Base-by-base conservation (phyloP, 2,113 vertebrate genomes). In the Romanogobio albipinnatus region DNA sequence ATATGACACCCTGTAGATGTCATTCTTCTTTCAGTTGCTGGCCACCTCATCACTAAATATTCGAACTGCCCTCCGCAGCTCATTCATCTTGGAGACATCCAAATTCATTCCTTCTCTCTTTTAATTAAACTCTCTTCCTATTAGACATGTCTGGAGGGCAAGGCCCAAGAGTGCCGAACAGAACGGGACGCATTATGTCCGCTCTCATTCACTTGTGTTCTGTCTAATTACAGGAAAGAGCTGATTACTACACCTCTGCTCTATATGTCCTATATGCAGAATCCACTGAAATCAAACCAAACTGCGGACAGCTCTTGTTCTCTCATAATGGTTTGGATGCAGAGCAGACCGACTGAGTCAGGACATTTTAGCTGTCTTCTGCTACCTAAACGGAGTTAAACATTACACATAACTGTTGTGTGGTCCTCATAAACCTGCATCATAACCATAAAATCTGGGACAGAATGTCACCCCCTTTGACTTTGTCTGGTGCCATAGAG, bases 61-160 rank as follows among this genome's bases (percentile, higher is more conserved):
- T 64, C 36, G 9, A 36, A 43, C 58, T 29, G 9, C 24, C 59
- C 79, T 53, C 51, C 0, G 14, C 43, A 26, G 77, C 39, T 87
- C 36, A 33, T 87, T 78, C 39, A 66, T 80, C 74, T 66, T n/a
- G 3, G 29, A 76, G 39, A 68, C 61, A 33, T 68, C 15, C 43
- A 71, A 71, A 83, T 75, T 71, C 45, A 82, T 82, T 87, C 66
- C 77, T 71, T 59, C 56, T 73, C 74, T 85, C 62, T 74, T 85
- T 79, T 88, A 88, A 88, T 88, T 88, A 88, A 85, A 85, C 75
- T 80, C 64, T 75, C 45, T 76, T 81, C 45, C 26, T 53, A 83
- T 78, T 62, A 85, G 84, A 88, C 75, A 77, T 85, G 84, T 85
- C 84, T 88, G 74, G 84, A 83, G 84, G 87, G 84, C 84, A 85